These are phyloP conservation scores for Drosophila infuscata DNA, from an alignment of 2,888 invertebrate genomes.

Conservation along the genomic window DNA sequence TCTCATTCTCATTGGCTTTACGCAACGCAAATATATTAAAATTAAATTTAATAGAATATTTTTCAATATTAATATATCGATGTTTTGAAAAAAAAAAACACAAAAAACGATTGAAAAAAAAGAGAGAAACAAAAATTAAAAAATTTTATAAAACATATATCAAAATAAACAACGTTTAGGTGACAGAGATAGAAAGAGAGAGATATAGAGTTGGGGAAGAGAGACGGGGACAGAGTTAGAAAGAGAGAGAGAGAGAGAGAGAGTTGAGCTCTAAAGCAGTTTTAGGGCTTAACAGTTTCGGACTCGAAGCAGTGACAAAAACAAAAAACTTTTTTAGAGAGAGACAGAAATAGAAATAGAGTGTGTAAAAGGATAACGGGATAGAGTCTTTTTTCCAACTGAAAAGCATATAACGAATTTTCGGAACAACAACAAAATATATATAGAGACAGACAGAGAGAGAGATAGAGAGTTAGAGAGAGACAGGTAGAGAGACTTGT, in stretches of 20 bases:
- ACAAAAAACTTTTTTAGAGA: slow-evolving; percentile 33
- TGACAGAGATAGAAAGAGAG: slow-evolving; percentile 16
- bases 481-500: slow-evolving; percentile 14
- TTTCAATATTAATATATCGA: slow-evolving; percentile 68
- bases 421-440: slow-evolving; percentile 49
- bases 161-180: slow-evolving; percentile 42
- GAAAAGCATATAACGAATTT: slow-evolving; percentile 49
- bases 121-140: slow-evolving; percentile 56
- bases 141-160: slow-evolving; percentile 47
- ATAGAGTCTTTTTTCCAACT: slow-evolving; percentile 34
- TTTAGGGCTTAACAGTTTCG: slow-evolving; percentile 26
- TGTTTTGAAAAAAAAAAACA: slow-evolving; percentile 58
- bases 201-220: slow-evolving; percentile 1
- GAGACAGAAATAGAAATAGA: neutral
- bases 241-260: slow-evolving; percentile 11
- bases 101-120: slow-evolving; percentile 57
- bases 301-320: slow-evolving; percentile 45
- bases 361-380: neutral
- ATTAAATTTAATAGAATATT: slow-evolving; percentile 76
- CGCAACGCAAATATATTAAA: slow-evolving; percentile 81
- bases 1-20: slow-evolving; percentile 85
- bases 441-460: slow-evolving; percentile 8
- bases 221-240: neutral
- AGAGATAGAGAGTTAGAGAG: slow-evolving; percentile 3
- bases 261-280: slow-evolving; percentile 18